phyloP scores from a whole-genome alignment of 2,888 invertebrate species.

The Synergus japonicus region DNA sequence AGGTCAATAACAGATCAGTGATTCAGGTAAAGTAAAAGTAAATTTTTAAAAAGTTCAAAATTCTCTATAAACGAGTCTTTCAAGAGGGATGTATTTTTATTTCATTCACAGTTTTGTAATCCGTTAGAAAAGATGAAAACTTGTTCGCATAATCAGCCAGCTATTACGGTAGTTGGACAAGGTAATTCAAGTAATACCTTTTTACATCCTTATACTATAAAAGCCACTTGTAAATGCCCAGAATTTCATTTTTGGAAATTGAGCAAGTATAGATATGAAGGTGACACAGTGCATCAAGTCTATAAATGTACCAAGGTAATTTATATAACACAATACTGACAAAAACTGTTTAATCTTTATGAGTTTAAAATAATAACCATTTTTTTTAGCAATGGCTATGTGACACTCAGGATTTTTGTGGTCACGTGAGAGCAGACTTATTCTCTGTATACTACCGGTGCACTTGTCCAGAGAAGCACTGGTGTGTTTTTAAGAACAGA shows the following conservation, averaged over 20 bases:
- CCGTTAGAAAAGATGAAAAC: slow-evolving; percentile 75
- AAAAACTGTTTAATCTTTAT: not conserved
- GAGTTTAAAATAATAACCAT: slow-evolving; percentile 22
- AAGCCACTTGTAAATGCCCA: slow-evolving; percentile 79
- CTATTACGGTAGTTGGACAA: slow-evolving; percentile 77
- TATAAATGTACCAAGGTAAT: slow-evolving; percentile 78
- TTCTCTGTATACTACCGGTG: slow-evolving; percentile 83
- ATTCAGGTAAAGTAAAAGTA: slow-evolving; percentile 79
- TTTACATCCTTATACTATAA: slow-evolving; percentile 76
- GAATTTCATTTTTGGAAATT: slow-evolving; percentile 79
- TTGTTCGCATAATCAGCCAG: slow-evolving; percentile 74
- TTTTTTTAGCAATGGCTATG: slow-evolving; percentile 78
- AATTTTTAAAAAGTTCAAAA: not conserved
- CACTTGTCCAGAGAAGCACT: slow-evolving; percentile 81
- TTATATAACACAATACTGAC: not conserved
- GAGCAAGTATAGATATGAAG: slow-evolving; percentile 67
- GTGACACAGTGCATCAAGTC: slow-evolving; percentile 67
- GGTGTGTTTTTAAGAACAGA: slow-evolving; percentile 80
- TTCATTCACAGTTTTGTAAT: slow-evolving; percentile 79
- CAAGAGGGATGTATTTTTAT: slow-evolving; percentile 37
- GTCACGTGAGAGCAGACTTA: slow-evolving; percentile 80
- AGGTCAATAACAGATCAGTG: slow-evolving; percentile 81
- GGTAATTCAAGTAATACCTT: slow-evolving; percentile 75
- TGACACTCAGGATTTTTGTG: slow-evolving; percentile 81
- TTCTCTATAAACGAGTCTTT: not conserved